phyloP scores from a whole-genome alignment of 2,888 invertebrate species.

The Lingula anatina region DNA sequence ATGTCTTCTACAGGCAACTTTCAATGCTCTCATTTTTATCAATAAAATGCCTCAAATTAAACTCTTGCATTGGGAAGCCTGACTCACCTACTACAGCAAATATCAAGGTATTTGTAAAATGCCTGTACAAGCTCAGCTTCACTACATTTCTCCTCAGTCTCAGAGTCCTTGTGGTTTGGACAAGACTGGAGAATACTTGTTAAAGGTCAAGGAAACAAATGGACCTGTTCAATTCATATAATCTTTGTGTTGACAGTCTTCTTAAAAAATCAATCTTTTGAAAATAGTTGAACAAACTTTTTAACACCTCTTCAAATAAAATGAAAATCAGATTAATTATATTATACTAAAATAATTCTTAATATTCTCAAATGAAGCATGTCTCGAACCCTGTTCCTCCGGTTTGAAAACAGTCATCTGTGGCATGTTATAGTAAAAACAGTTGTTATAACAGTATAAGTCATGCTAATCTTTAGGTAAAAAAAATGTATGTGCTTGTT shows the following conservation, averaged over 20 bases:
- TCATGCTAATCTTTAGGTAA: too few relatives aligned
- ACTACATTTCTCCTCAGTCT: slow-evolving; percentile 83
- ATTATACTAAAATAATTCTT: background rate
- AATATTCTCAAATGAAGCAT: background rate
- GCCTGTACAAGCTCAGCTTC: slow-evolving; percentile 81
- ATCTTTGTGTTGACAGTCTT: background rate
- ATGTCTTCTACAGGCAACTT: too few relatives aligned
- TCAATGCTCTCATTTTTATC: too few relatives aligned
- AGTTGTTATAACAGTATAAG: too few relatives aligned
- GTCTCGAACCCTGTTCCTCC: too few relatives aligned
- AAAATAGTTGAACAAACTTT: background rate
- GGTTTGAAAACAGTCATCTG: too few relatives aligned
- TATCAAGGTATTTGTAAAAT: slow-evolving; percentile 90
- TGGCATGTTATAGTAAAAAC: too few relatives aligned
- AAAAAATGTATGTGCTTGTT: too few relatives aligned
- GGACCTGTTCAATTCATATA: background rate
- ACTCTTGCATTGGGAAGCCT: too few relatives aligned
- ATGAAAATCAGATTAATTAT: background rate
- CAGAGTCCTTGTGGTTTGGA: slow-evolving; percentile 84
- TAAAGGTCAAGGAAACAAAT: slow-evolving; percentile 24
- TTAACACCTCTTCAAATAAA: background rate
- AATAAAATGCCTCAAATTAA: too few relatives aligned
- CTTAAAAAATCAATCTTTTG: background rate
- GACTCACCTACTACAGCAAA: slow-evolving; percentile 71
- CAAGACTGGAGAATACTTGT: slow-evolving; percentile 60